Percentiles rank a stretch among this genome's conserved stretches.
Evolutionary conservation across 2,888 invertebrate species (phyloP).

Genomic region (Coecobrya sp.): DNA sequence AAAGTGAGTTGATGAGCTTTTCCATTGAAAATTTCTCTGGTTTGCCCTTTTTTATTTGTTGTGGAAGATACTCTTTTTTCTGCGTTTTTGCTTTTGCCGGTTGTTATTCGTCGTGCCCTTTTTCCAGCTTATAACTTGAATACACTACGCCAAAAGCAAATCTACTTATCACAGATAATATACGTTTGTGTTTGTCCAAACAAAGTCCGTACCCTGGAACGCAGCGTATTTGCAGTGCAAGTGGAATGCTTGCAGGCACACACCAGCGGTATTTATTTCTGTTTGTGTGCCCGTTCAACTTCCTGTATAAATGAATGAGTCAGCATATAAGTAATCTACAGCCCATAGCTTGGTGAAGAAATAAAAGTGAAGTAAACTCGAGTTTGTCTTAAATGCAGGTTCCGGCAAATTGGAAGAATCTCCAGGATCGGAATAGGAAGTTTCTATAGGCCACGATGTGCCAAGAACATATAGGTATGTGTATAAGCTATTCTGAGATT

Average conservation of each 20-base stretch:
- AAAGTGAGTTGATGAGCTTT: neutral
- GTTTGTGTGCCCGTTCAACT: slow-evolving; percentile 47
- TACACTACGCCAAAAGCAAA: slow-evolving; percentile 18
- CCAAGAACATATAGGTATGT: slow-evolving; percentile 50
- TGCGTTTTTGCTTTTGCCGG: neutral
- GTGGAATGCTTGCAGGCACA: neutral
- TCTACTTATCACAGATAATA: slow-evolving; percentile 65
- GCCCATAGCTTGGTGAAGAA: neutral
- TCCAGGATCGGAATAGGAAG: slow-evolving; percentile 51
- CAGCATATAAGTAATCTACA: slow-evolving; percentile 19
- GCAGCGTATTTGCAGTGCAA: neutral
- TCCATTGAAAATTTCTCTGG: neutral
- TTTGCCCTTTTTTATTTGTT: neutral
- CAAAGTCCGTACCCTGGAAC: slow-evolving; percentile 13
- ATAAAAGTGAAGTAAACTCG: neutral
- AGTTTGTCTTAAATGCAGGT: slow-evolving; percentile 44
- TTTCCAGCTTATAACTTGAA: slow-evolving; percentile 36
- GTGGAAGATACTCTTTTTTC: neutral
- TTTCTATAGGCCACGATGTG: slow-evolving; percentile 31
- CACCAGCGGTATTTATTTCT: slow-evolving; percentile 21
- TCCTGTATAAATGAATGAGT: slow-evolving; percentile 54
- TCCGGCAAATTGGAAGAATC: slow-evolving; percentile 31
- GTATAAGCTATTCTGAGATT: neutral
- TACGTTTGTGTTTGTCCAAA: slow-evolving; percentile 31
- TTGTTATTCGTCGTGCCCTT: slow-evolving; percentile 1